Evolutionary conservation across 2,113 vertebrate species (phyloP), one percentile per base, ranked within the genome.

Genomic region (Sciurus niger): DNA sequence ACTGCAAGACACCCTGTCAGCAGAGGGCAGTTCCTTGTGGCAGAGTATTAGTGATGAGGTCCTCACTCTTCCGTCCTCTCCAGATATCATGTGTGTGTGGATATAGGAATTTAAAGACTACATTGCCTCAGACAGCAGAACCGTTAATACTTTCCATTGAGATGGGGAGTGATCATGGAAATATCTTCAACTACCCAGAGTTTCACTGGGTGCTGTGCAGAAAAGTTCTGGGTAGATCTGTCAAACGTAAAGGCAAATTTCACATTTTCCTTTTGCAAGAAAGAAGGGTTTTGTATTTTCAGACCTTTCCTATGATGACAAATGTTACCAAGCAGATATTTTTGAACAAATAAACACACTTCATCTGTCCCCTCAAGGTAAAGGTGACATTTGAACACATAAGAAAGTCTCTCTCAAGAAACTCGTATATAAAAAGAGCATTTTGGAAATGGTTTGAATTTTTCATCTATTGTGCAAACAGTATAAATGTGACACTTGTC

Each of bases 331-430:
- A 84, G 84, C n/a, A 95, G 96, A 73, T 51, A 89, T 93, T 96
- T 96, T 89, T 86, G 60, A 94, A 93, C 68, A 95, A 90, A 67
- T 53, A 94, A 92, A 72, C 83, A 72, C 13, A 80, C 87, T 90
- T 95, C 79, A 84, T 95, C 84, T 89, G 84, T 96, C 84, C 93
- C 96, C 72, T 95, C 40, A 40, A 97, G 87, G 90, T 67, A 95
- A 93, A 96, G 92, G 87, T 92, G 90, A 90, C 96, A 92, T 96
- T 97, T 97, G 94, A 93, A 96, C 79, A 90, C 25, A 10, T 73
- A 78, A 86, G 67, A 96, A 92, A 95, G 72, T 65, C 58, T 96
- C 94, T 84, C 77, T 84, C 84, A 94, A 95, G 86, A 84, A 96
- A 90, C 30, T 58, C 77, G 34, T 18, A n/a, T 86, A 80, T 76